Percentiles rank a stretch among this genome's conserved stretches.
Conservation (phyloP, 2,797 vertebrate genomes). For the Knipowitschia caucasica region DNA sequence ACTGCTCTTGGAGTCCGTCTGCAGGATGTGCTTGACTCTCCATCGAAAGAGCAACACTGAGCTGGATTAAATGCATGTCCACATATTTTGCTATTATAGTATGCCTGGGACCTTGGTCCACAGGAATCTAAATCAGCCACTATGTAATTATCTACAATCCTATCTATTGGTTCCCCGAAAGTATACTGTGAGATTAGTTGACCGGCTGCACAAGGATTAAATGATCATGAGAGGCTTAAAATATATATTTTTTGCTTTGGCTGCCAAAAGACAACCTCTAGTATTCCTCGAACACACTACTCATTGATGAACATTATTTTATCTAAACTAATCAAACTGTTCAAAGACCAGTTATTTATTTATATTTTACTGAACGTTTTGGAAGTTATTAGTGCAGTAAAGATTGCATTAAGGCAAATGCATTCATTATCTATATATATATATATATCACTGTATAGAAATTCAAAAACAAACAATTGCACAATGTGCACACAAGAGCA, state of each 20-base stretch:
- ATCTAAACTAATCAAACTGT: not conserved
- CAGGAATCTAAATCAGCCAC: conserved; percentile 60
- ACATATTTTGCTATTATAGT: conserved; percentile 58
- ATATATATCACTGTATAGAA: too few relatives aligned
- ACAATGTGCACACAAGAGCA: too few relatives aligned
- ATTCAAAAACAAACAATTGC: too few relatives aligned
- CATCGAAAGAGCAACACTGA: conserved; percentile 57
- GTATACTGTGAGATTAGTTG: conserved; percentile 66
- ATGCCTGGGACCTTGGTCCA: conserved; percentile 36
- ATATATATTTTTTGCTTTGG: conserved; percentile 54
- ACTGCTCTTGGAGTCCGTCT: conserved; percentile 38
- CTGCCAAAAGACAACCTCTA: conserved; percentile 61
- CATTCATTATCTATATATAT: too few relatives aligned
- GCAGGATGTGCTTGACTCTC: conserved; percentile 28
- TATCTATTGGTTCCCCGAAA: conserved; percentile 54
- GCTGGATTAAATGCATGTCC: conserved; percentile 62
- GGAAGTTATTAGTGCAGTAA: too few relatives aligned
- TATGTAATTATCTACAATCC: conserved; percentile 63
- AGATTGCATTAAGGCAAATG: too few relatives aligned
- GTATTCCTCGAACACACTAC: conserved; percentile 55
- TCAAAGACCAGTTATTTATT: not conserved
- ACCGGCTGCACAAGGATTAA: conserved; percentile 69
- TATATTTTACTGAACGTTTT: not conserved
- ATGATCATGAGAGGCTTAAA: conserved; percentile 66
- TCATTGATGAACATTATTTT: not conserved